These are phyloP conservation scores for Rhynchotus rufescens DNA, from an alignment of 2,797 vertebrate genomes.

Conservation along the genomic window DNA sequence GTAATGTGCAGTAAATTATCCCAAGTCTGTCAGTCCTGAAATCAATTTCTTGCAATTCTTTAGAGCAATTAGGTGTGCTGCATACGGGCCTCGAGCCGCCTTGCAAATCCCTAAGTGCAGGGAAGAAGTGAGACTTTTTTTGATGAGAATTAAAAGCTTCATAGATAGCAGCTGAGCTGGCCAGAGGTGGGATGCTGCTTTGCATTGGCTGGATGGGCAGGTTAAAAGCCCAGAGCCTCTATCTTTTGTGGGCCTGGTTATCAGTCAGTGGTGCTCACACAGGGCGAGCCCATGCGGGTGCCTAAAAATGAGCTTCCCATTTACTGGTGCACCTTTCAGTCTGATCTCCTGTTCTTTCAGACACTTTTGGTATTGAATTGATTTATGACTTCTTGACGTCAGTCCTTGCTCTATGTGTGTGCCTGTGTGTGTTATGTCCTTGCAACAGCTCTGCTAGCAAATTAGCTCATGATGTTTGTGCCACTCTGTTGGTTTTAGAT, in stretches of 20 bases:
- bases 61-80: neutral
- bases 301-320: neutral
- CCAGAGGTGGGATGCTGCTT: neutral
- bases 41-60: neutral
- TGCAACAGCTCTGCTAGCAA: neutral
- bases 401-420: neutral
- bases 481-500: neutral
- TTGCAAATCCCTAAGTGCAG: neutral
- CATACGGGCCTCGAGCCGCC: neutral
- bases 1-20: neutral
- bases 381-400: neutral
- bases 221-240: neutral
- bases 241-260: fast-evolving
- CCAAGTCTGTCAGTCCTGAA: neutral
- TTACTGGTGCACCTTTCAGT: neutral
- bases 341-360: neutral
- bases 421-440: neutral
- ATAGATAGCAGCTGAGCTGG: slow-evolving; percentile 8
- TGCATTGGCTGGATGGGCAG: neutral
- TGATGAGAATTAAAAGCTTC: slow-evolving; percentile 48
- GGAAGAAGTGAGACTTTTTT: slow-evolving; percentile 19
- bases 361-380: neutral
- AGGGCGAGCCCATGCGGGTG: fast-evolving
- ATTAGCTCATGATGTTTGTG: fast-evolving
- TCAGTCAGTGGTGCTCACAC: fast-evolving